These are phyloP conservation scores for Euspilapteryx auroguttella DNA, from an alignment of 2,888 invertebrate genomes.

Conservation along the genomic window DNA sequence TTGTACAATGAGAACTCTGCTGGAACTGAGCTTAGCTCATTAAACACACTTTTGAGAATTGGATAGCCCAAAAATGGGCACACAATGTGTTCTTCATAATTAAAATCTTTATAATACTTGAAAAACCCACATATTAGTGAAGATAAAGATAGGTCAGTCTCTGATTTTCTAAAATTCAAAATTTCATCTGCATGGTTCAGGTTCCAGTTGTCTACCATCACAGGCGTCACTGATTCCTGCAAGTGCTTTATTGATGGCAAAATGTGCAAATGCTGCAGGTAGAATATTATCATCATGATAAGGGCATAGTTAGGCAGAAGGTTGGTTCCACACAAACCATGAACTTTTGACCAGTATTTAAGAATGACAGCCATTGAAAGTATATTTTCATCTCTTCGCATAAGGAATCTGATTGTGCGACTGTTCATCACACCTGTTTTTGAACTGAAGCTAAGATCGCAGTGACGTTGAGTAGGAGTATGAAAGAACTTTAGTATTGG, in stretches of 20 bases:
- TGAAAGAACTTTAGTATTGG: slow-evolving; percentile 78
- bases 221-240: slow-evolving; percentile 19
- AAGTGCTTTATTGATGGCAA: slow-evolving; percentile 57
- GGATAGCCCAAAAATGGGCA: slow-evolving; percentile 13
- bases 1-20: background rate
- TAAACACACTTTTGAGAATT: background rate
- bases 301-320: slow-evolving; percentile 70
- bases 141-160: slow-evolving; percentile 25
- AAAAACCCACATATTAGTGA: slow-evolving; percentile 66
- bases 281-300: slow-evolving; percentile 68
- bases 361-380: slow-evolving; percentile 64
- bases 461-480: slow-evolving; percentile 54
- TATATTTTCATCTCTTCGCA: slow-evolving; percentile 58
- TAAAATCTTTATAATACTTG: slow-evolving; percentile 18
- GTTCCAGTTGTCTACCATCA: slow-evolving; percentile 60
- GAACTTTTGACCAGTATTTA: slow-evolving; percentile 73
- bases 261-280: slow-evolving; percentile 64
- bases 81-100: slow-evolving; percentile 12
- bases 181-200: slow-evolving; percentile 58
- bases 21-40: background rate
- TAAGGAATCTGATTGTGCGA: slow-evolving; percentile 59
- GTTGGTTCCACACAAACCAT: slow-evolving; percentile 56
- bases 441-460: slow-evolving; percentile 74
- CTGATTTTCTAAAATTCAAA: slow-evolving; percentile 16
- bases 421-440: slow-evolving; percentile 70